Base-by-base conservation (phyloP, 2,888 invertebrate species). In the Tromatobia lineatoria region DNA sequence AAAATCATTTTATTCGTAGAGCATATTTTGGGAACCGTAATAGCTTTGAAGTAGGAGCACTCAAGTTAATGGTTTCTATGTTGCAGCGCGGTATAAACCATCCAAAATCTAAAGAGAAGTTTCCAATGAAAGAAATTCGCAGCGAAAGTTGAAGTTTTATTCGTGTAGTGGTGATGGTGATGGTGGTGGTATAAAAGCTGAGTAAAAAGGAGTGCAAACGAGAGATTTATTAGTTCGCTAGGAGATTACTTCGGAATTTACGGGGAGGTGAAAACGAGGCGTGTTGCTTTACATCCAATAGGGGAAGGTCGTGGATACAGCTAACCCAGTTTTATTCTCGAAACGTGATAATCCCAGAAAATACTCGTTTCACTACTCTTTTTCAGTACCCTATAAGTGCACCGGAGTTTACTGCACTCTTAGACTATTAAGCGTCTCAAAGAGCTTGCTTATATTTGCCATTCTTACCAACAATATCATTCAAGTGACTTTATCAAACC, bases 101-200 rank as follows among this genome's bases (percentile, higher is more conserved):
- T 38, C 42, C 64, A 34, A 54, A 29, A 45, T 69, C 59, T 42
- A 52, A 52, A 54, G 23, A 66, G 75, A 82, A 83, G 83, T 80
- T 83, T 80, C 79, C 71, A 83, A 83, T 83, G 75, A 79, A 29
- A 75, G 15, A 76, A 83, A 80, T 83, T 80, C 79, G 75, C 71
- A 79, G 59, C 47, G 18, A 66, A 66, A 42, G 71, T 70, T 42
- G 57, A 70, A 83, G 83, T 83, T 80, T 76, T 38, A 54, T 42
- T 38, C 52, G 34, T 47, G 73, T 52, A 42, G 71, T 23, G 38
- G 69, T 7, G 54, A 38, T 45, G 73, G 34, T 38, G 70, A 23
- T 47, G 18, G 23, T 34, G 70, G 64, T 50, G 34, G 25, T 64
- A 50, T 23, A 13, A 29, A 15, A 29, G 25, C 59, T 13, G n/a